Percentiles rank a stretch among this genome's conserved stretches.
Evolutionary conservation across 2,797 vertebrate species (phyloP).

Genomic region (Acanthurus tractus): DNA sequence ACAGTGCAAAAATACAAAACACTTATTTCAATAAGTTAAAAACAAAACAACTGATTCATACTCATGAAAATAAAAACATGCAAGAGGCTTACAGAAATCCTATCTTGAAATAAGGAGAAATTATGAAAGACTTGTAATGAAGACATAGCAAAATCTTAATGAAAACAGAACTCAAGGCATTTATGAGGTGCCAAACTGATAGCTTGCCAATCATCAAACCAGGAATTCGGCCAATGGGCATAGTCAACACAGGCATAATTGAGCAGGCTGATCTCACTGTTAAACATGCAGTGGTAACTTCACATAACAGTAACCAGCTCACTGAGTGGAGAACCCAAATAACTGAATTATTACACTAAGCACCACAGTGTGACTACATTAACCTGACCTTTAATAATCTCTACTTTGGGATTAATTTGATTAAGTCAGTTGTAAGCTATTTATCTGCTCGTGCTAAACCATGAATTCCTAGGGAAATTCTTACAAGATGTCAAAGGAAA

Average conservation of each 20-base stretch:
- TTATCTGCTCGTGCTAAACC: slow-evolving; percentile 47
- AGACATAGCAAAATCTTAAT: slow-evolving; percentile 37
- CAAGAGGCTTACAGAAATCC: slow-evolving; percentile 4
- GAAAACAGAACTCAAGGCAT: slow-evolving; percentile 25
- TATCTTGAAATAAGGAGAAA: slow-evolving; percentile 22
- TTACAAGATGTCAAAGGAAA: slow-evolving; percentile 53
- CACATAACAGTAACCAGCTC: slow-evolving; percentile 18
- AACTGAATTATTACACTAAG: slow-evolving; percentile 6
- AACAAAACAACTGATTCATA: slow-evolving; percentile 7
- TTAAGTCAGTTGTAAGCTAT: slow-evolving; percentile 41
- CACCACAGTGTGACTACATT: not conserved
- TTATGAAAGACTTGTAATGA: slow-evolving; percentile 12
- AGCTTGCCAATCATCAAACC: slow-evolving; percentile 35
- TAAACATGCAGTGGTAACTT: slow-evolving; percentile 15
- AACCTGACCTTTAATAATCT: slow-evolving; percentile 33
- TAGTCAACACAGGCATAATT: slow-evolving; percentile 19
- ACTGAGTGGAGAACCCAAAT: slow-evolving; percentile 1
- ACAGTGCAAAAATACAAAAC: not conserved
- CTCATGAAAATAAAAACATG: not conserved
- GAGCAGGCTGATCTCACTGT: slow-evolving; percentile 24
- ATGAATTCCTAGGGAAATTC: slow-evolving; percentile 49
- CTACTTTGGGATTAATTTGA: slow-evolving; percentile 39
- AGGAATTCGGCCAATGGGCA: slow-evolving; percentile 31
- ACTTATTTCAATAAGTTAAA: slow-evolving; percentile 2
- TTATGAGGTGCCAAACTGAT: slow-evolving; percentile 51